phyloP scores from a whole-genome alignment of 1,140 invertebrate genomes.

The Mylabris phalerata region DNA sequence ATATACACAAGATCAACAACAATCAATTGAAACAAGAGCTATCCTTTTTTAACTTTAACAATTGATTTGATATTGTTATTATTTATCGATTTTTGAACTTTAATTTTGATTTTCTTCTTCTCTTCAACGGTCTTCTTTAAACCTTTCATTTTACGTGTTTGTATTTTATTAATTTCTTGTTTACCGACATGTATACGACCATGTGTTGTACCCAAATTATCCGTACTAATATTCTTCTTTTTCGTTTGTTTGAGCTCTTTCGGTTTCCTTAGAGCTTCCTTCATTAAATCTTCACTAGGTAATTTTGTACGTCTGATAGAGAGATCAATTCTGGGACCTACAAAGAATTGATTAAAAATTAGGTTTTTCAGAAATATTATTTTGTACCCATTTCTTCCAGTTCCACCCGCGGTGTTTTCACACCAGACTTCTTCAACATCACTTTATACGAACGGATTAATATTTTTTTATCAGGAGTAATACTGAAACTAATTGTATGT shows the following conservation, averaged over 20 bases:
- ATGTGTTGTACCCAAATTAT: constrained; percentile 81
- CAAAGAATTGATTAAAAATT: background rate
- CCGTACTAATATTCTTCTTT: constrained; percentile 85
- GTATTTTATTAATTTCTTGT: constrained; percentile 79
- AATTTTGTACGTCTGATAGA: constrained; percentile 76
- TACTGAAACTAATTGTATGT: constrained; percentile 85
- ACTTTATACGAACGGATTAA: constrained; percentile 86
- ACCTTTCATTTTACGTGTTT: constrained; percentile 92
- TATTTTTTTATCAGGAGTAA: constrained; percentile 68
- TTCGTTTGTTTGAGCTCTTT: constrained; percentile 73
- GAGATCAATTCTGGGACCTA: constrained; percentile 85
- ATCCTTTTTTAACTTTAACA: too few relatives aligned
- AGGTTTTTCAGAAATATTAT: too few relatives aligned
- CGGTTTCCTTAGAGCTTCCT: constrained; percentile 77
- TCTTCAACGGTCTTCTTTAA: constrained; percentile 68
- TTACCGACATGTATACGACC: constrained; percentile 89
- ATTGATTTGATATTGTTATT: too few relatives aligned
- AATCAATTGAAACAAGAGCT: too few relatives aligned
- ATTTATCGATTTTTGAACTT: background rate
- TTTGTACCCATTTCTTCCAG: constrained; percentile 77
- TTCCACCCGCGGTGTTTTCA: constrained; percentile 80
- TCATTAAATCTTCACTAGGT: constrained; percentile 86
- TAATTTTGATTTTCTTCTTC: constrained; percentile 47
- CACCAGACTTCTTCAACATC: constrained; percentile 84
- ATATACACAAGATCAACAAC: too few relatives aligned